These are phyloP conservation scores for Piscicola geometra DNA, from an alignment of 2,888 invertebrate genomes.

Conservation along the genomic window DNA sequence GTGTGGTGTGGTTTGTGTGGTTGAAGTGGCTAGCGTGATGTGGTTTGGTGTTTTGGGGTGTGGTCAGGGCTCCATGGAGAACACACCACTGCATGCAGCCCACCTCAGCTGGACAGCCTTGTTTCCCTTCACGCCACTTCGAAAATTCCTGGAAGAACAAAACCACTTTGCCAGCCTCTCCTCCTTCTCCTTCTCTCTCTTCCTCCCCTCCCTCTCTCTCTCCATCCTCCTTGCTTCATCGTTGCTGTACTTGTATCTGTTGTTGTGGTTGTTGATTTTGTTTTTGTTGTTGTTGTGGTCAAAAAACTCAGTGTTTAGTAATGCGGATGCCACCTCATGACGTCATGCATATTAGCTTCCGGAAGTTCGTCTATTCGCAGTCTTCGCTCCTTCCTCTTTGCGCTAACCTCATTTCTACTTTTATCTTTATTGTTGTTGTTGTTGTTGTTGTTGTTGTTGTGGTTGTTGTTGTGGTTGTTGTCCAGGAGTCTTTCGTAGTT, in stretches of 20 bases:
- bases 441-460: no score
- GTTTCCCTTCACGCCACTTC: slow-evolving; percentile 26
- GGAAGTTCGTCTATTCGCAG: neutral
- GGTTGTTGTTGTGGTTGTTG: neutral
- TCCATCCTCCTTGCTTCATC: slow-evolving; percentile 5
- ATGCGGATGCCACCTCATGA: neutral
- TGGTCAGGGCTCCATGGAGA: no score
- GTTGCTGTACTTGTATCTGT: slow-evolving; percentile 27
- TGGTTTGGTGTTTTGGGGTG: no score
- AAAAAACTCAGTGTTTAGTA: neutral
- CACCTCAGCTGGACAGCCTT: slow-evolving; percentile 32
- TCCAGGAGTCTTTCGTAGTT: neutral
- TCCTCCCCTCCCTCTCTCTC: neutral
- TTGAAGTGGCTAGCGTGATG: no score
- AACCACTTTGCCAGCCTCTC: neutral
- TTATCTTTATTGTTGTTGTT: no score
- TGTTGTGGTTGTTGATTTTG: neutral
- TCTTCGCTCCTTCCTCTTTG: neutral
- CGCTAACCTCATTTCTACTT: neutral
- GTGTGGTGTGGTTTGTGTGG: no score
- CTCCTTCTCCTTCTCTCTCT: neutral
- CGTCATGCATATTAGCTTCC: neutral
- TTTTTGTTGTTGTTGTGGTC: neutral
- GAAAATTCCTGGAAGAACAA: slow-evolving; percentile 11
- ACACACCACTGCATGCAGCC: no score